Conservation (phyloP, 2,888 invertebrate species). For the Heliconius erato region DNA sequence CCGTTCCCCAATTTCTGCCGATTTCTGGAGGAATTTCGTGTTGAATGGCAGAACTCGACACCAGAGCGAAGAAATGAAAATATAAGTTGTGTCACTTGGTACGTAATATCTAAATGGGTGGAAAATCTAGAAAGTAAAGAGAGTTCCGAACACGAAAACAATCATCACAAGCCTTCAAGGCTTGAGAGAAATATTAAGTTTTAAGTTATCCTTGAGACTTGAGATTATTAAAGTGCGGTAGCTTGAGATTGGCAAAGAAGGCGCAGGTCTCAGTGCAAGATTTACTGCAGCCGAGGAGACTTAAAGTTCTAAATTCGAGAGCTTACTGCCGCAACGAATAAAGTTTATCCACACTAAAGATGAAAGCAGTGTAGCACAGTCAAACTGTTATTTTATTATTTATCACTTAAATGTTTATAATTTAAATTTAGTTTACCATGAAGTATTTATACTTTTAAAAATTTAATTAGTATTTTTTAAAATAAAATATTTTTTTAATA, state of each 20-base stretch:
- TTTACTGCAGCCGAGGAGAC: conserved; percentile 52
- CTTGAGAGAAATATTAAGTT: conserved; percentile 46
- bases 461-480: too few species aligned
- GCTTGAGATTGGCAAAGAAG: conserved; percentile 32
- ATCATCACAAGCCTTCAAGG: neutral
- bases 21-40: too few species aligned
- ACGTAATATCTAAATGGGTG: neutral
- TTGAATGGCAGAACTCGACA: too few species aligned
- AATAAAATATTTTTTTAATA: too few species aligned
- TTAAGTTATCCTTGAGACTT: conserved; percentile 58
- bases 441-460: too few species aligned
- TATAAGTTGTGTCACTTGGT: too few species aligned
- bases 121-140: neutral
- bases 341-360: conserved; percentile 76
- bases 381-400: neutral
- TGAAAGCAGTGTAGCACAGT: conserved; percentile 57
- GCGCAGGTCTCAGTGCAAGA: conserved; percentile 48
- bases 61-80: too few species aligned
- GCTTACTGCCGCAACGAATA: conserved; percentile 67
- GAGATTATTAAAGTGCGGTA: conserved; percentile 51
- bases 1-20: too few species aligned
- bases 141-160: too few species aligned
- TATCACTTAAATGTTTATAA: neutral
- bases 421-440: neutral
- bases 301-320: conserved; percentile 63